phyloP scores from a whole-genome alignment of 2,888 invertebrate species.

The Xanthia icteritia region DNA sequence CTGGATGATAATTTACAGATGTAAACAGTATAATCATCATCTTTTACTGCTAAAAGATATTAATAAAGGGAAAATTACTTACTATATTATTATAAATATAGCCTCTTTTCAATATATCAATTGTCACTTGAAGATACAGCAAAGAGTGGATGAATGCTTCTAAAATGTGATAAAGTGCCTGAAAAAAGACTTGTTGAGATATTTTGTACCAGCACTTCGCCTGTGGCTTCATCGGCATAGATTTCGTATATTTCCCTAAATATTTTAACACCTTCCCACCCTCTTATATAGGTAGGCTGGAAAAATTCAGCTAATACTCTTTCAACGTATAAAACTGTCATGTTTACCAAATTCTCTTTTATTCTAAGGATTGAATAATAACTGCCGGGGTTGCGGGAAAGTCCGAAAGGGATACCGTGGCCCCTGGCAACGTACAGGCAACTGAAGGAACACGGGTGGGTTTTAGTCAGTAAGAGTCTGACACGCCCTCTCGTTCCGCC shows the following conservation, averaged over 20 bases:
- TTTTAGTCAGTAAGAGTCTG: no score
- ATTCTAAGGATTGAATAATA: not conserved
- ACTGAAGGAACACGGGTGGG: no score
- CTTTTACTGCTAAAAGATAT: not conserved
- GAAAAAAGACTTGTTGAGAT: not conserved
- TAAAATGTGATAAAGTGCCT: not conserved
- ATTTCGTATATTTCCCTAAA: not conserved
- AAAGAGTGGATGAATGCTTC: conserved; percentile 2
- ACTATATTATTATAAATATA: not conserved
- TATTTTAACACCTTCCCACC: no score
- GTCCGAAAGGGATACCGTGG: no score
- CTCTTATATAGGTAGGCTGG: not conserved
- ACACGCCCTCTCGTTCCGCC: no score
- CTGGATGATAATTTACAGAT: not conserved
- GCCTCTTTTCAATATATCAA: not conserved
- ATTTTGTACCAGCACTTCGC: not conserved
- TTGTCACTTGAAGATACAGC: not conserved
- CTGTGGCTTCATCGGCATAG: not conserved
- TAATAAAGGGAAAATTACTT: not conserved
- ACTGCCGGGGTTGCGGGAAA: no score
- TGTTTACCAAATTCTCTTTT: not conserved
- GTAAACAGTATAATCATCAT: not conserved
- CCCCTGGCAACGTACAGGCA: no score
- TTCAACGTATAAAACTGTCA: not conserved
- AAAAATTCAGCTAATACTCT: not conserved